Conservation (phyloP, 2,888 invertebrate genomes). For the Drosophila aldrichi region DNA sequence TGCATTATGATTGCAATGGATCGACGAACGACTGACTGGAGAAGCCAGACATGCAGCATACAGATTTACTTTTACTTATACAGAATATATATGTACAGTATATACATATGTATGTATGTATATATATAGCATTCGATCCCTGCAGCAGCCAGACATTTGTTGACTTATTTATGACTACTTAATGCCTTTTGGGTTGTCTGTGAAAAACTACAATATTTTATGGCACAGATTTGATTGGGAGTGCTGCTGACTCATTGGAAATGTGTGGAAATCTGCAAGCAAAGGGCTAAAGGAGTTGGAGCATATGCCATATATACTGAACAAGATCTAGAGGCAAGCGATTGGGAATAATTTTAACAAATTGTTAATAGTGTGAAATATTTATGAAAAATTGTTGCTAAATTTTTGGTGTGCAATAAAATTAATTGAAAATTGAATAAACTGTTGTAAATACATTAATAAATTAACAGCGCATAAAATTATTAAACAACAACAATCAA, state of each 20-base stretch:
- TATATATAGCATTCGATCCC: slow-evolving; percentile 4
- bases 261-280: background rate
- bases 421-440: slow-evolving; percentile 26
- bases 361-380: slow-evolving; percentile 11
- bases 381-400: background rate
- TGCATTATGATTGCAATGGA: slow-evolving; percentile 54
- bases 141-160: slow-evolving; percentile 21
- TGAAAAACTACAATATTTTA: slow-evolving; percentile 41
- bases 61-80: slow-evolving; percentile 1
- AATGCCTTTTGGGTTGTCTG: slow-evolving; percentile 16
- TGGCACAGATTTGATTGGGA: slow-evolving; percentile 26
- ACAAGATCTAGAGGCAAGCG: background rate
- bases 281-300: no score
- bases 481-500: slow-evolving; percentile 39
- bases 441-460: slow-evolving; percentile 47
- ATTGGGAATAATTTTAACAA: no score
- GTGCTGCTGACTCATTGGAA: slow-evolving; percentile 30
- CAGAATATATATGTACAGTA: background rate
- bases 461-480: slow-evolving; percentile 73
- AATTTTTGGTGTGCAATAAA: slow-evolving; percentile 5
- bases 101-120: background rate
- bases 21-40: slow-evolving; percentile 6
- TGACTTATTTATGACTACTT: slow-evolving; percentile 51
- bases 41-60: slow-evolving; percentile 20
- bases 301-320: background rate